These are phyloP conservation scores for Mirounga angustirostris DNA, from an alignment of 2,113 vertebrate species.

Conservation along the genomic window DNA sequence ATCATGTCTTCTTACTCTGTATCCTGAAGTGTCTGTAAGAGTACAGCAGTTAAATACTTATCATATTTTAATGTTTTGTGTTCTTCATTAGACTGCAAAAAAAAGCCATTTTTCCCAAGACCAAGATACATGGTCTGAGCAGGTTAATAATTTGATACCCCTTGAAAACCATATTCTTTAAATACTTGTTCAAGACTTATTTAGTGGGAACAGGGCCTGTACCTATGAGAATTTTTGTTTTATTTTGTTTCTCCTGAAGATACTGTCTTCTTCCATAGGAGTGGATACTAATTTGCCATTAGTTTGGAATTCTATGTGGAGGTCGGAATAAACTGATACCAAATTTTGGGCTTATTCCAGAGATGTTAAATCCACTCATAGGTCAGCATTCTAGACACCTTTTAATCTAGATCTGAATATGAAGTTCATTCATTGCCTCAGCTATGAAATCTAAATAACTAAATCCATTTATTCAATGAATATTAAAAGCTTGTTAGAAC, in stretches of 20 bases:
- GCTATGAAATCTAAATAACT: not conserved
- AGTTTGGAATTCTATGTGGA: not conserved
- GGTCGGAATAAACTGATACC: not conserved
- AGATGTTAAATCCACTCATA: not conserved
- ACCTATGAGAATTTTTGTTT: not conserved
- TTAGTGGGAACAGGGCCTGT: not conserved
- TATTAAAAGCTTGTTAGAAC: not conserved
- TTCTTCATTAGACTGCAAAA: not conserved
- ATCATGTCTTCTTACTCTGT: not conserved
- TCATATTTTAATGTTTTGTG: not conserved
- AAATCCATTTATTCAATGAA: not conserved
- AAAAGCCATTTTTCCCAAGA: not conserved
- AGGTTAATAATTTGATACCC: not conserved
- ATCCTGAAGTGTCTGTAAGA: not conserved
- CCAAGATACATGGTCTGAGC: not conserved
- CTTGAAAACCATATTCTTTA: slow-evolving; percentile 4
- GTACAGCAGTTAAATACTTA: not conserved
- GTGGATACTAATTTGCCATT: not conserved
- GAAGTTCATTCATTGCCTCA: not conserved
- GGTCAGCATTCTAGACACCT: not conserved
- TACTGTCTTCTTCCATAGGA: not conserved
- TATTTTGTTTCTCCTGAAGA: not conserved
- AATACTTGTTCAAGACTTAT: not conserved
- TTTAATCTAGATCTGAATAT: not conserved
- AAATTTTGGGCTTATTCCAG: not conserved